Evolutionary conservation across 53 echinoderm and acorn worm species (phyloP), one percentile per base, ranked within the genome.

Genomic region (Paracentrotus lividus): DNA sequence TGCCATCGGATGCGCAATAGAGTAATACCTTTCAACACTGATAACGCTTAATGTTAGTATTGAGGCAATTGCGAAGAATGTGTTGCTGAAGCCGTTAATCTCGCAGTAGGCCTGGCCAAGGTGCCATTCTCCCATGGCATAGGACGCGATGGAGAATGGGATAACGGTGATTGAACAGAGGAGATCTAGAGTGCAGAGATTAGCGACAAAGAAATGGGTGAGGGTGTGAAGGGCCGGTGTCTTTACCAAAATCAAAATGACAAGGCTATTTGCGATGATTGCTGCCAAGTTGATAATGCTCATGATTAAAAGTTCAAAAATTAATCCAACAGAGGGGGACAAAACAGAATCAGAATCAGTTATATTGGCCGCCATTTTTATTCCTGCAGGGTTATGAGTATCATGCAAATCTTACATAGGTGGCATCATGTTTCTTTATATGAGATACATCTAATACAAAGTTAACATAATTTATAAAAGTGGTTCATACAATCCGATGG

Each of bases 11-110:
- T 97, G 88, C 2, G 98, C 98, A 68, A 98, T 98, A 45, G 96
- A 96, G 27, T 93, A 96, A 90, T 98, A 98, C 4, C 98, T 90
- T 42, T 98, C 98, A 54, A 98, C 92, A 77, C 98, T 98, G 93
- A 98, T 97, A 9, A 97, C 88, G 31, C 96, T 93, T n/a, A 98
- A 84, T 1, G 98, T 98, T 20, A 96, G 84, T 31, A 97, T 97
- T 3, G 98, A 98, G 42, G 97, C 90, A 90, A 95, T 97, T 42
- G 95, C 95, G 42, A 95, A 96, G 81, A 98, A 98, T 8, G 97
- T 95, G 85, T 97, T 97, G 68, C 97, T 89, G 85, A 94, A 98
- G 49, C 98, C 98, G 86, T 96, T 98, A 27, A 94, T 94, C 26
- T 90, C 81, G 49, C 98, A 98, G 77, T 94, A 98, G 18, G 88